Base-by-base conservation (phyloP, 1,140 invertebrate genomes). In the Neuroterus valhalla region DNA sequence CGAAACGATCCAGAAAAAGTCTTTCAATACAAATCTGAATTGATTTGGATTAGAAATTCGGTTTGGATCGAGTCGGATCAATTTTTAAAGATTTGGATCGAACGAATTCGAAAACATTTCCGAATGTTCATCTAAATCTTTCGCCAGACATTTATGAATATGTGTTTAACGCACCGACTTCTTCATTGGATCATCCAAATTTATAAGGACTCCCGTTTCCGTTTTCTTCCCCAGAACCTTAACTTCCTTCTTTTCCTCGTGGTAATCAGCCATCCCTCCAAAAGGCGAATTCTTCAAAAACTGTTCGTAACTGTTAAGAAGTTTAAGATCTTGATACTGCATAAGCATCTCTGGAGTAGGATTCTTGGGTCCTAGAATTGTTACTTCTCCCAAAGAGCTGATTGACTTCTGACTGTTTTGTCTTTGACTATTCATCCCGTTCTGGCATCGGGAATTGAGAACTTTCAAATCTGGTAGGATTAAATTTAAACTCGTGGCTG, bases 261-360 rank as follows among this genome's bases (percentile, higher is more conserved):
- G 74, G 2, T 46, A 67, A 12, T 52, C 43, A 45, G 52, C 42
- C 19, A 68, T 72, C 12, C 76, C 38, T 23, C 78, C 74, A 67
- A 76, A 78, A 45, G 77, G 46, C 2, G 77, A 72, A 46, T 68
- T 81, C 46, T 82, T 84, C 10, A 86, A 66, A 21, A 82, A 85
- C 31, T 85, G 86, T 26, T 87, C 85, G 70, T 83, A 87, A 31
- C 77, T 76, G 14, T 81, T 82, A 12, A 86, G 75, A 21, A 87
- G 73, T 70, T 83, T 85, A 8, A 81, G 68, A 21, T 88, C 85
- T 26, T 85, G 82, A 52, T 79, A 84, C 2, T 86, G 85, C 8
- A 82, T 67, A 0, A 74, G 48, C 46, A 79, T 70, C 68, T 66
- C 85, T 75, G 8, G 80, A 66, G 44, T 19, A 44, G 38, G 75